Percentiles rank a stretch among this genome's conserved stretches.
Evolutionary conservation across 2,888 invertebrate genomes (phyloP).

Genomic region (Linnaemya tessellans): DNA sequence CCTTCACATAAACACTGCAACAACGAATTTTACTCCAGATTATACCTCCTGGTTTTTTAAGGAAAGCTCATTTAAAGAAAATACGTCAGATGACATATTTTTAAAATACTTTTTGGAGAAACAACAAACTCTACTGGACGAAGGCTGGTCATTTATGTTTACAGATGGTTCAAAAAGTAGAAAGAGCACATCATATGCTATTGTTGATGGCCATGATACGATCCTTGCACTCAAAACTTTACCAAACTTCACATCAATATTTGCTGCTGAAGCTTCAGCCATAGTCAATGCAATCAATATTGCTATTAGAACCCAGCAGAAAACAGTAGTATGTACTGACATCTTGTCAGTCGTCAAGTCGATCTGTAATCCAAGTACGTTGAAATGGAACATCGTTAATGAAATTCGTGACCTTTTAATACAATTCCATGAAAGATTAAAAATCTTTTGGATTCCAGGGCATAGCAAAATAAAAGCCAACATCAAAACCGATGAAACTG

Average conservation of each 20-base stretch:
- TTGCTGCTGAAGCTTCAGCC: conserved; percentile 10
- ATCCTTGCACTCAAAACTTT: not conserved
- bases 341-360: conserved; percentile 2
- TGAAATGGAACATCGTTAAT: conserved; percentile 10
- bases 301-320: not conserved
- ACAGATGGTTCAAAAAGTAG: conserved; percentile 1
- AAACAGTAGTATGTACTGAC: conserved; percentile 19
- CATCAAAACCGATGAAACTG: no score
- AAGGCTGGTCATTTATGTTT: conserved; percentile 4
- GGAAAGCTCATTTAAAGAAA: no score
- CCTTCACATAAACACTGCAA: no score
- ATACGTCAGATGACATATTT: no score
- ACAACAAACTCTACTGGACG: no score
- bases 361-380: not conserved
- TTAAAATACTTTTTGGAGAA: no score
- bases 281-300: conserved; percentile 6
- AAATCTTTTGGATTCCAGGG: conserved; percentile 12
- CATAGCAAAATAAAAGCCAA: not conserved
- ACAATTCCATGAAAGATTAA: not conserved
- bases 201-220: not conserved
- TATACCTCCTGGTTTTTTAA: no score
- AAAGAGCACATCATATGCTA: not conserved
- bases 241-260: not conserved
- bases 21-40: no score
- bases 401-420: conserved; percentile 13